Base-by-base conservation (phyloP, 2,113 vertebrate genomes). In the Myanophis thanlyinensis region DNA sequence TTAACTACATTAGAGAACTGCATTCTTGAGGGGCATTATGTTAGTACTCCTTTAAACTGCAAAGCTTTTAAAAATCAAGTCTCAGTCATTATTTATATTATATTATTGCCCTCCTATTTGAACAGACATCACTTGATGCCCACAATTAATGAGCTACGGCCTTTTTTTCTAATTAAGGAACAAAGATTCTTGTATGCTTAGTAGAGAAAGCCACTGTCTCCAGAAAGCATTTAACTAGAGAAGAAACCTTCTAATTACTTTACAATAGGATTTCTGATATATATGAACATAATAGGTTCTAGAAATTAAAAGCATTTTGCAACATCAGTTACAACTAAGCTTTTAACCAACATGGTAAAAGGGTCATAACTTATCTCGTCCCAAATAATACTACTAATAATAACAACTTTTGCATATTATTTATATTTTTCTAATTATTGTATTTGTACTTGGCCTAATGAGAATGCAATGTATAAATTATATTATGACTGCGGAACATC, bases 111-210 rank as follows among this genome's bases (percentile, higher is more conserved):
- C 95, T 96, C 86, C 88, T 95, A 89, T 97, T 96, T 62, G 40
- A 95, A 96, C 93, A 97, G 96, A 97, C 95, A 96, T 93, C 95
- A 91, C 93, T 96, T 94, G 95, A 96, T 97, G 97, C 95, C 94
- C 94, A 96, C 96, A 97, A 97, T 97, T 97, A 97, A 97, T 95
- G 96, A 97, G 96, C 95, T 96, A 96, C 91, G 94, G 96, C 95
- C 95, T 94, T 95, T 97, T 97, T 96, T 96, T 95, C 97, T 97
- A 97, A 97, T 97, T 97, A 97, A 97, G 95, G 97, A 97, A 97
- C 97, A 97, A 97, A 97, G 97, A 97, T 97, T 95, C 95, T 94
- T 93, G 56, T 96, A 94, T 94, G 94, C 89, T 90, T 92, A 95
- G 94, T 96, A 95, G 89, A 96, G 96, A 96, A 96, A 95, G 95